Conservation (phyloP, 2,113 vertebrate genomes). For the Platysteira castanea region DNA sequence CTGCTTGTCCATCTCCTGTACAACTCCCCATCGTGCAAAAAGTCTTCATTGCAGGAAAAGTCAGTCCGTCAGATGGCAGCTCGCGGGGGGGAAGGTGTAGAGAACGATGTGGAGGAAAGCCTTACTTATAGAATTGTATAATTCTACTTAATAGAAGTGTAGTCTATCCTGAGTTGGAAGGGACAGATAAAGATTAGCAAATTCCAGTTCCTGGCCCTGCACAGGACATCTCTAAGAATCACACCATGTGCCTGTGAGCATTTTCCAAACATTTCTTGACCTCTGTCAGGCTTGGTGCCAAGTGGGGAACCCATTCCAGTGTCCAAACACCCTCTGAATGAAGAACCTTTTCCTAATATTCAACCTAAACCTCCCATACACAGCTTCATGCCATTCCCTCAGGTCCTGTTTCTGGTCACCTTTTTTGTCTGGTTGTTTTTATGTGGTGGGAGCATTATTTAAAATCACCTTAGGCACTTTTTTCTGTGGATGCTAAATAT, state of each 20-base stretch:
- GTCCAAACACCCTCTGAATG: neutral
- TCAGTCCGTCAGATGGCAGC: neutral
- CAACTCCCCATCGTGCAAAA: neutral
- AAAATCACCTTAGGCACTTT: neutral
- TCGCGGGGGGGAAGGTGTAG: fast-evolving
- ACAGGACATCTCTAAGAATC: neutral
- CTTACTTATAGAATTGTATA: too few species aligned
- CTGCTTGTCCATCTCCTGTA: fast-evolving
- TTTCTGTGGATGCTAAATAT: neutral
- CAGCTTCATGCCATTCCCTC: neutral
- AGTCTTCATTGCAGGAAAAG: neutral
- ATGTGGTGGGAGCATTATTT: fast-evolving
- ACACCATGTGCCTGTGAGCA: neutral
- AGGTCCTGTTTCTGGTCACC: neutral
- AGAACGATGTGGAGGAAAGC: fast-evolving
- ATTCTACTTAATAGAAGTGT: neutral
- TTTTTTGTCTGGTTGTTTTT: neutral
- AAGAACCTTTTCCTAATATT: neutral
- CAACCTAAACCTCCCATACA: neutral
- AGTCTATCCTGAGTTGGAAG: neutral
- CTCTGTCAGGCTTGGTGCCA: neutral
- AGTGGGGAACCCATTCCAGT: neutral
- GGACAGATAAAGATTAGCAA: fast-evolving
- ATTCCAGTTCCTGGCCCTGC: neutral
- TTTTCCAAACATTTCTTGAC: neutral